Evolutionary conservation across 2,888 invertebrate species (phyloP), one percentile per base, ranked within the genome.

Genomic region (Cerastoderma edule): DNA sequence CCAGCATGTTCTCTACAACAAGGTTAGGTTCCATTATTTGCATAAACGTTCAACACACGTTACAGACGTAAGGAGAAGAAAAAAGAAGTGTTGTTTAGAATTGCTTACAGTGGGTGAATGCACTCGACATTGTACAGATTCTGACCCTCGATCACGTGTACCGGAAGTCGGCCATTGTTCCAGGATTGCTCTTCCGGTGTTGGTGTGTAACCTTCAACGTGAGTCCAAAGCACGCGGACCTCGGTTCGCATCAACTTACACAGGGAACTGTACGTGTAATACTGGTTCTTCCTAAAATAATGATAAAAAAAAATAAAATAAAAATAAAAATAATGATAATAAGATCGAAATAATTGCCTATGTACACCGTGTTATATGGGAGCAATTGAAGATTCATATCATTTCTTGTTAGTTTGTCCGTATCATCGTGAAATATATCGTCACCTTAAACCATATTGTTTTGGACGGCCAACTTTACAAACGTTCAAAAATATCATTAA

Each of bases 101-200:
- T 22, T 22, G 48, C 74, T 69, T 72, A 79, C 79, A 67, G 72
- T 19, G 79, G 79, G 63, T 79, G 79, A 0, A 63, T 22, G 53
- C 79, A 79, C 53, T 75, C 72, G 0, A 72, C 60, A 32, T 79
- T 67, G 48, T 44, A 79, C 4, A 79, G 63, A 6, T 30, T 35
- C 53, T 79, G 79, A 22, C 72, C 75, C 32, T 56, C 65, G 8
- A 79, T 32, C 16, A 79, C 75, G 48, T 75, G 72, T 4, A 33
- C 32, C 6, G 79, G 79, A n/a, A 79, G 69, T 5, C 60, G 60
- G 6, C 72, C 72, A 19, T 19, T 46, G 27, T 69, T 72, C 1
- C 68, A 30, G 0, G 1, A 13, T 35, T 27, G 16, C 4, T 53
- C 66, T 0, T 66, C 33, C 1, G 33, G 3, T 24, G 68, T 56